Evolutionary conservation across 2,113 vertebrate genomes (phyloP), one percentile per base, ranked within the genome.

Genomic region (Lepus europaeus): DNA sequence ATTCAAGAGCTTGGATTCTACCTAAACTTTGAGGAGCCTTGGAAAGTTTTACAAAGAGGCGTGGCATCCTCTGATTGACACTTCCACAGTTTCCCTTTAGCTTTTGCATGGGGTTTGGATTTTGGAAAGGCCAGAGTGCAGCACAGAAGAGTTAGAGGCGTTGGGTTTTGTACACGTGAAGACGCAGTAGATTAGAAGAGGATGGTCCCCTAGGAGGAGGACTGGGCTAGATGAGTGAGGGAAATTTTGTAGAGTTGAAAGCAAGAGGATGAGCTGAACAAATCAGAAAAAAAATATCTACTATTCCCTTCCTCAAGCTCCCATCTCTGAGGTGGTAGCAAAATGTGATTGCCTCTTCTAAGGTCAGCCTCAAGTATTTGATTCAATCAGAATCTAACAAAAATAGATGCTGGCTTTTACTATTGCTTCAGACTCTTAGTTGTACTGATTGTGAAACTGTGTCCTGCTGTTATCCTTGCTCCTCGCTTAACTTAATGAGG

Each of bases 331-430:
- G 84, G 96, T 76, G 92, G 78, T 68, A 90, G 82, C 83, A 92
- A 85, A 90, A 91, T 94, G 63, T 82, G 86, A 89, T 89, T 89
- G 70, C 89, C n/a, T 96, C 68, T 89, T 92, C 70, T 87, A 82
- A 96, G 19, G 88, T 89, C 91, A 90, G 86, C 89, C n/a, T 92
- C 78, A 74, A 74, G 89, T 83, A 90, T 86, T 93, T 27, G 14
- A 53, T 90, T 95, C 95, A 94, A 83, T 97, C 79, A 95, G 86
- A 97, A 80, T 63, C 91, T 94, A 83, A 90, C 90, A 83, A 89
- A 97, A 97, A 97, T 95, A 97, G 95, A 95, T 76, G 51, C 69
- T 92, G 59, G 76, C 79, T 96, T 95, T 95, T 95, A 92, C 94
- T 96, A 96, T 80, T 89, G 91, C 94, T 95, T 93, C 79, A 94